These are phyloP conservation scores for Odontomyia ornata DNA, from an alignment of 2,888 invertebrate genomes.

Conservation along the genomic window DNA sequence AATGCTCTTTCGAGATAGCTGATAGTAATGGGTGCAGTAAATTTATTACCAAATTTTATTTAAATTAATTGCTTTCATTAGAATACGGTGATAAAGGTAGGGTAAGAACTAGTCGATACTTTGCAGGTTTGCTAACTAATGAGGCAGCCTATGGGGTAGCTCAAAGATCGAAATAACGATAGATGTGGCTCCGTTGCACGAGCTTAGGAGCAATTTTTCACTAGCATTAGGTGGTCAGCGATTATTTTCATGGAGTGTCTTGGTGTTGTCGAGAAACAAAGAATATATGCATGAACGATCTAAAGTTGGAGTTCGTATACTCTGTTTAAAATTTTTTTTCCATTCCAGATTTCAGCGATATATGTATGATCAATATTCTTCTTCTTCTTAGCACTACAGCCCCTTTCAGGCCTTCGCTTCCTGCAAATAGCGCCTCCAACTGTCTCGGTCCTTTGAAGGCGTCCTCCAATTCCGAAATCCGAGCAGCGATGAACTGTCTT, in stretches of 20 bases:
- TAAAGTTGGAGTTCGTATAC: too few species aligned
- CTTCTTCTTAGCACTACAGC: too few species aligned
- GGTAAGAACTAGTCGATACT: background rate
- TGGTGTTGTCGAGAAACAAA: too few species aligned
- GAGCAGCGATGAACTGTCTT: too few species aligned
- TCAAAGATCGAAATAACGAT: background rate
- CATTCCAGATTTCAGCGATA: too few species aligned
- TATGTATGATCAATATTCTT: too few species aligned
- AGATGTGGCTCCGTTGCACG: background rate
- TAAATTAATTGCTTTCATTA: constrained; percentile 36
- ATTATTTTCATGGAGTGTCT: background rate
- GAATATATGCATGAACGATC: too few species aligned
- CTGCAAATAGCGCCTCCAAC: too few species aligned
- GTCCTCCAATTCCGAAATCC: too few species aligned
- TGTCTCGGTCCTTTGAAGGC: too few species aligned
- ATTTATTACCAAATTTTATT: constrained; percentile 34
- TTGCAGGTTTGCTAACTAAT: background rate
- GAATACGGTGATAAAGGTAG: background rate
- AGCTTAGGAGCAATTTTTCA: background rate
- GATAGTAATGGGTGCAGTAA: constrained; percentile 16
- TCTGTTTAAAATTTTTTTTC: too few species aligned
- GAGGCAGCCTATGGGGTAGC: background rate
- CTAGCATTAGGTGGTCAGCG: background rate
- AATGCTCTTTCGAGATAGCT: background rate
- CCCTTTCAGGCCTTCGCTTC: too few species aligned